Percentiles rank a stretch among this genome's conserved stretches.
These are phyloP conservation scores for Sebastes itinus DNA, from an alignment of 2,797 vertebrate species.

Conservation along the genomic window DNA sequence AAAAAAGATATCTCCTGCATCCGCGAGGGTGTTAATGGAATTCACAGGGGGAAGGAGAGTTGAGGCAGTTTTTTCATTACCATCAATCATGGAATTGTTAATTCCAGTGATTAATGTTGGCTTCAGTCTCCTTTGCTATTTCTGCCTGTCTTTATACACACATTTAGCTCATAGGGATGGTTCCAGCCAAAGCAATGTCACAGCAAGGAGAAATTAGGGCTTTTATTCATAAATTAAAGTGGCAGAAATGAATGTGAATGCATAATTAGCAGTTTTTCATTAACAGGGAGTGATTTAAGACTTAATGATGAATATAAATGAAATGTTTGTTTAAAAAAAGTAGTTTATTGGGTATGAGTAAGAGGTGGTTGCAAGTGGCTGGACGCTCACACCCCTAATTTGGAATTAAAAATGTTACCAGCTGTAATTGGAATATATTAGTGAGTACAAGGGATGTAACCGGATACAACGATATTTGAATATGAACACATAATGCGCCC, in stretches of 20 bases:
- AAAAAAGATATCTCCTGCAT: conserved; percentile 31
- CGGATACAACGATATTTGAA: neutral
- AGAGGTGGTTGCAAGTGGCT: neutral
- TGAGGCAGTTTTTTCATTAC: conserved; percentile 46
- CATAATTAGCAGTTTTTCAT: conserved; percentile 44
- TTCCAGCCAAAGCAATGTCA: conserved; percentile 46
- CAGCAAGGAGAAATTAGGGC: conserved; percentile 23
- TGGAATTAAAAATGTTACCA: conserved; percentile 22
- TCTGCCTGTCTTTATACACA: conserved; percentile 46
- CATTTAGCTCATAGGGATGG: conserved; percentile 40
- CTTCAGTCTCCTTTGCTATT: conserved; percentile 49
- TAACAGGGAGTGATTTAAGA: conserved; percentile 40
- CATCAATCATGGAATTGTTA: conserved; percentile 66
- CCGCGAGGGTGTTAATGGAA: conserved; percentile 34
- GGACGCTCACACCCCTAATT: neutral
- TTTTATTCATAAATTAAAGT: conserved; percentile 30
- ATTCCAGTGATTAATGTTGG: conserved; percentile 70
- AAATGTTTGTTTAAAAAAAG: conserved; percentile 40
- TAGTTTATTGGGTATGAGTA: neutral
- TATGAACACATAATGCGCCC: neutral
- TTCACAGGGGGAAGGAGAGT: conserved; percentile 47
- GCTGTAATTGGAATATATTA: conserved; percentile 2
- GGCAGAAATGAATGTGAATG: conserved; percentile 51
- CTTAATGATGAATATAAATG: conserved; percentile 39
- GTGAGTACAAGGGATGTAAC: neutral